phyloP scores from a whole-genome alignment of 1,140 invertebrate genomes.

The Thalassaphorura encarpata region DNA sequence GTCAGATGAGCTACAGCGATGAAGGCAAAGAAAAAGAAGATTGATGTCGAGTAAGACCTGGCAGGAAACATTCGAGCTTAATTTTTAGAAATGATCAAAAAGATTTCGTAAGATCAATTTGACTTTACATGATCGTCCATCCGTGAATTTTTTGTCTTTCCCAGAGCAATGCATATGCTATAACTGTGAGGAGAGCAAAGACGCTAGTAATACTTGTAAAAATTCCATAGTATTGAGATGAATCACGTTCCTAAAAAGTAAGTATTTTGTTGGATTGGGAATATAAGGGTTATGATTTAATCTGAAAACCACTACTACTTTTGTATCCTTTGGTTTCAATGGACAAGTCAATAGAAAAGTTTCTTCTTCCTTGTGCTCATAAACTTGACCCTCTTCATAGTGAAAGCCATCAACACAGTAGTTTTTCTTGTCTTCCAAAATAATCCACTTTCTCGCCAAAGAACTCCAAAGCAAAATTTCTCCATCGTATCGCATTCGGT shows the following conservation, averaged over 20 bases:
- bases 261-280: neutral
- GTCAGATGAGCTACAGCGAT: constrained; percentile 16
- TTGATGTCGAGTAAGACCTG: constrained; percentile 11
- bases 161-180: constrained; percentile 18
- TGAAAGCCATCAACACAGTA: neutral
- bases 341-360: neutral
- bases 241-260: neutral
- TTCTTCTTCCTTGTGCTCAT: neutral
- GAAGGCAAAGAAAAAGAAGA: constrained; percentile 27
- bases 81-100: no score
- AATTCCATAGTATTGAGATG: constrained; percentile 11
- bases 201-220: constrained; percentile 12
- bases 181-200: constrained; percentile 17
- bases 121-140: constrained; percentile 17
- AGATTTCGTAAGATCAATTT: no score
- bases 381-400: neutral
- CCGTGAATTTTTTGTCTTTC: constrained; percentile 24
- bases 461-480: no score
- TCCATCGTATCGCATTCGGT: no score
- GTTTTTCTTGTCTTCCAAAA: no score
- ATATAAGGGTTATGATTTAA: neutral
- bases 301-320: neutral
- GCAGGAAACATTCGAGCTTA: no score
- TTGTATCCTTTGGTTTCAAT: no score
- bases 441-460: no score